phyloP scores from a whole-genome alignment of 1,140 invertebrate genomes.

The Eciton burchellii region DNA sequence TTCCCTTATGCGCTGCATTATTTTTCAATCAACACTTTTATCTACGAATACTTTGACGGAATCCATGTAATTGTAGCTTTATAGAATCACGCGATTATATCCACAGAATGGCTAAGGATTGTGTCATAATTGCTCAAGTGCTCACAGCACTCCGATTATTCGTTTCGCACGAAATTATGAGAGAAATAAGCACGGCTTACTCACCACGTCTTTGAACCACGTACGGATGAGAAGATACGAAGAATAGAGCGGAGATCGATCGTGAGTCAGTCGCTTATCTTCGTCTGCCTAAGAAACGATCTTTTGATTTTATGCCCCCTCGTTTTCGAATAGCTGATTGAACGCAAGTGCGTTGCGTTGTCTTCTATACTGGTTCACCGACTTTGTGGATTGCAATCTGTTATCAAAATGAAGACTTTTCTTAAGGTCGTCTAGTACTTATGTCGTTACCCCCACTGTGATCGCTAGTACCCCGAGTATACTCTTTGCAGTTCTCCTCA shows the following conservation, averaged over 20 bases:
- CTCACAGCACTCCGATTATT: conserved; percentile 29
- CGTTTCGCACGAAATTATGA: background rate
- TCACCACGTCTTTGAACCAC: conserved; percentile 15
- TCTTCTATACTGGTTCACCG: conserved; percentile 69
- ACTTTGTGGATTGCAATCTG: conserved; percentile 79
- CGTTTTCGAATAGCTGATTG: no score
- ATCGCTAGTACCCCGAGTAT: conserved; percentile 35
- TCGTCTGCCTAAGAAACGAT: no score
- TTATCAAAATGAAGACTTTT: conserved; percentile 83
- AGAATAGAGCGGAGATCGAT: background rate
- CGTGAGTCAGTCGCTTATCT: conserved; percentile 1
- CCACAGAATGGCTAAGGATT: conserved; percentile 23
- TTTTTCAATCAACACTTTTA: no score
- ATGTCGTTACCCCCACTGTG: conserved; percentile 80
- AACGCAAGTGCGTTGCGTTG: background rate
- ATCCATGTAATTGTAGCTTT: no score
- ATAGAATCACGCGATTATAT: conserved; percentile 2
- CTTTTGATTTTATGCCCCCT: no score
- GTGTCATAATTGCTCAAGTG: conserved; percentile 7
- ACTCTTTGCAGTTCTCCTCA: conserved; percentile 38
- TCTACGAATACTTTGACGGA: no score
- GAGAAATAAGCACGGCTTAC: background rate
- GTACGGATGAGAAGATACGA: background rate
- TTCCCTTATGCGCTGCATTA: no score
- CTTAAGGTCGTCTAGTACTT: conserved; percentile 82